These are phyloP conservation scores for Anhinga anhinga DNA, from an alignment of 2,113 vertebrate genomes.

Conservation along the genomic window DNA sequence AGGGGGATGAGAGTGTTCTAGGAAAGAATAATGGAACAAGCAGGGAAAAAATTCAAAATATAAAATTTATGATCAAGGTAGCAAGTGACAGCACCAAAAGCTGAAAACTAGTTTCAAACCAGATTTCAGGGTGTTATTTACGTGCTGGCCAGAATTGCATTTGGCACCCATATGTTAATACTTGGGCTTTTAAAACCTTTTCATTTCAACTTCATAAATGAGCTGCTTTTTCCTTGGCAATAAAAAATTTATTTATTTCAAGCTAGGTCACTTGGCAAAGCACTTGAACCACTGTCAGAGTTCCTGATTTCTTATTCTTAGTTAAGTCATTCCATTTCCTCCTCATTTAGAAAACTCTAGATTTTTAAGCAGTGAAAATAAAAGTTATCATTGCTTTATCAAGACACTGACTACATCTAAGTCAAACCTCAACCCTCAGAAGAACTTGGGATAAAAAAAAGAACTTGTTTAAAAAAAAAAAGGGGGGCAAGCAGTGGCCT, in stretches of 20 bases:
- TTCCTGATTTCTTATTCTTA: not conserved
- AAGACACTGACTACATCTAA: not conserved
- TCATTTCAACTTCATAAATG: conserved; percentile 9
- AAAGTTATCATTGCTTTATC: not conserved
- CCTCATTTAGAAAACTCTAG: not conserved
- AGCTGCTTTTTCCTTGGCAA: conserved; percentile 36
- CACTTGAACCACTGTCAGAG: not conserved
- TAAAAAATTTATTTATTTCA: not conserved
- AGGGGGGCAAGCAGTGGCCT: not conserved
- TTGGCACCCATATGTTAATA: not conserved
- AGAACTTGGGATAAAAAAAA: not conserved
- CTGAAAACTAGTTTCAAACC: not conserved
- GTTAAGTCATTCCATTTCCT: not conserved
- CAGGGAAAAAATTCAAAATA: not conserved
- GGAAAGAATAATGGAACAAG: not conserved
- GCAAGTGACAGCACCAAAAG: not conserved
- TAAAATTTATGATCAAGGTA: not conserved
- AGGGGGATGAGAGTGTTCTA: rapidly evolving
- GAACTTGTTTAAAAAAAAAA: too few species aligned
- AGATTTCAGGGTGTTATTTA: conserved; percentile 9
- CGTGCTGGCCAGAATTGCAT: not conserved
- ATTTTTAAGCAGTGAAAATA: not conserved
- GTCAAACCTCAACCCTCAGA: not conserved
- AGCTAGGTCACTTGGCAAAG: conserved; percentile 35
- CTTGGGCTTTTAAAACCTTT: not conserved